Conservation (phyloP, 2,113 vertebrate species). For the Holacanthus passer region DNA sequence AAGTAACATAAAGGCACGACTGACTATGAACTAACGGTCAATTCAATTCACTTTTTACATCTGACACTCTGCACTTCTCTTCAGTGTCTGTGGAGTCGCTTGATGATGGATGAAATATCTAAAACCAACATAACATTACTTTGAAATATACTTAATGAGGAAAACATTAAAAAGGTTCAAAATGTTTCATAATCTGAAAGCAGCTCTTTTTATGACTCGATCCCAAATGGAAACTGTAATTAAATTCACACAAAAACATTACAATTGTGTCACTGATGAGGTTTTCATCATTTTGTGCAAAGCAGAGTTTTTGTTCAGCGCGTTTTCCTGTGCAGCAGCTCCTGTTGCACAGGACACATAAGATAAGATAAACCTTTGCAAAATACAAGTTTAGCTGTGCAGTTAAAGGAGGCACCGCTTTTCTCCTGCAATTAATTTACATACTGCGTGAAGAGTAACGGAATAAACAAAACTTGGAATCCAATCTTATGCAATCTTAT, state of each 20-base stretch:
- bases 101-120: too few relatives aligned
- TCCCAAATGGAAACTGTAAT: too few relatives aligned
- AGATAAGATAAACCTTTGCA: too few relatives aligned
- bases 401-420: neutral
- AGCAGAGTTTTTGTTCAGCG: neutral
- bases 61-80: neutral
- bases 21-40: neutral
- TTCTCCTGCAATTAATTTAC: too few relatives aligned
- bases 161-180: neutral
- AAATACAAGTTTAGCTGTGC: neutral
- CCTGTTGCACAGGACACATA: too few relatives aligned
- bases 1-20: neutral
- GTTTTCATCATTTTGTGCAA: neutral
- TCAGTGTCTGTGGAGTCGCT: too few relatives aligned
- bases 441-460: neutral
- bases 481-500: neutral
- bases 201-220: too few relatives aligned
- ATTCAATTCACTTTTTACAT: neutral
- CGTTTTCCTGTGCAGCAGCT: neutral
- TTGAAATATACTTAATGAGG: neutral
- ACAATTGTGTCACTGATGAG: too few relatives aligned
- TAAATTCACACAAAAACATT: too few relatives aligned
- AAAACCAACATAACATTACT: too few relatives aligned
- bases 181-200: neutral
- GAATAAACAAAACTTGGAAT: neutral